A percentile compares a stretch with the other conserved stretches of the same genome.
These are phyloP conservation scores for Turdus rufiventris DNA, from an alignment of 2,113 vertebrate species.

Conservation along the genomic window DNA sequence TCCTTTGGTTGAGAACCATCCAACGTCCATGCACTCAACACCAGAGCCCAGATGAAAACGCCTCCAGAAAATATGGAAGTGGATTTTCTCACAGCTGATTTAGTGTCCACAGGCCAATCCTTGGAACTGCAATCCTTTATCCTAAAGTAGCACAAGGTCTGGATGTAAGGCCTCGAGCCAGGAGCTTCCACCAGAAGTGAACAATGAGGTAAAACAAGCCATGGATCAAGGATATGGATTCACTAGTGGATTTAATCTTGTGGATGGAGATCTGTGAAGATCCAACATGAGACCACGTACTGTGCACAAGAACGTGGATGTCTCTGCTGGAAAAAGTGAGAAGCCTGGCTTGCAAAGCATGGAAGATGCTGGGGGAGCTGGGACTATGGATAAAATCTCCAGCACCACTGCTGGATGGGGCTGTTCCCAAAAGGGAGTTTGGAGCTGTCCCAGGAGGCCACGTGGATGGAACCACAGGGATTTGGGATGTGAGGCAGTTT, in stretches of 20 bases:
- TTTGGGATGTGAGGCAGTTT: not conserved
- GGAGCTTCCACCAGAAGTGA: not conserved
- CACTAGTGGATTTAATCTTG: not conserved
- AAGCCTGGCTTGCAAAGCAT: not conserved
- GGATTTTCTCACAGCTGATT: not conserved
- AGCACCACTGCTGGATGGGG: not conserved
- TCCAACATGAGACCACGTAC: rapidly evolving
- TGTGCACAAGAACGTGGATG: not conserved
- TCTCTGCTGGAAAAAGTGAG: not conserved
- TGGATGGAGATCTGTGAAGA: not conserved
- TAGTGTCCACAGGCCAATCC: not conserved
- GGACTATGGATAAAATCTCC: not conserved
- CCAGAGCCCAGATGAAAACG: not conserved
- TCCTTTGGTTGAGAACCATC: not conserved
- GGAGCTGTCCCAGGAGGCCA: not conserved
- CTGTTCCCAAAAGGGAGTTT: not conserved
- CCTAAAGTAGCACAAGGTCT: not conserved
- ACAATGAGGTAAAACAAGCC: not conserved
- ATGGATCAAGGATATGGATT: rapidly evolving
- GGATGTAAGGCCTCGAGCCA: rapidly evolving
- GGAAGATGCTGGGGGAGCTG: rapidly evolving
- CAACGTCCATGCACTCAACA: rapidly evolving
- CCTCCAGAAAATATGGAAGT: not conserved
- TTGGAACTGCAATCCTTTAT: not conserved
- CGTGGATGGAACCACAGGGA: not conserved